These are phyloP conservation scores for Nasonia giraulti DNA, from an alignment of 1,140 invertebrate genomes.

Conservation along the genomic window DNA sequence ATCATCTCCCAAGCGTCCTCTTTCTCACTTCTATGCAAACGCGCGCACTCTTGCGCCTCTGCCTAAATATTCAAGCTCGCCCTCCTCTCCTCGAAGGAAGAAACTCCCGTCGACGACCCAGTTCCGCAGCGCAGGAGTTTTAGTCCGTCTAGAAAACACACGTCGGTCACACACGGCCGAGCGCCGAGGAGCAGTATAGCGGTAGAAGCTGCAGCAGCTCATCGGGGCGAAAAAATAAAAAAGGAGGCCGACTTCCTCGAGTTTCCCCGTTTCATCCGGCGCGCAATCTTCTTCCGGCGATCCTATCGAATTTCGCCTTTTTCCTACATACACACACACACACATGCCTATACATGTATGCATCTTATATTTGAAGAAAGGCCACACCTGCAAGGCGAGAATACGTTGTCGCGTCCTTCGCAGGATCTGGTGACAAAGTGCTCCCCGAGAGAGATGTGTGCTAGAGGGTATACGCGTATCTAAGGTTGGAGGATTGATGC, in stretches of 20 bases:
- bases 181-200: background rate
- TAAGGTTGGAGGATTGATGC: no score
- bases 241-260: background rate
- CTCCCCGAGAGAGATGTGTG: background rate
- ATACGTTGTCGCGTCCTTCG: background rate
- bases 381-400: slow-evolving; percentile 20
- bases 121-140: background rate
- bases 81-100: background rate
- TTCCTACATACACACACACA: background rate
- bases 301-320: background rate
- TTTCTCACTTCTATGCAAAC: background rate
- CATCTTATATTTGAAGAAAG: background rate
- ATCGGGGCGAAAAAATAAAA: background rate
- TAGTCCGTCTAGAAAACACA: background rate
- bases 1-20: no score
- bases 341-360: background rate
- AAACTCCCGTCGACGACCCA: background rate
- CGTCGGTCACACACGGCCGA: background rate
- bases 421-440: slow-evolving; percentile 23
- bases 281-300: background rate
- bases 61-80: slow-evolving; percentile 4
- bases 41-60: background rate
- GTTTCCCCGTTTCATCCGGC: background rate
- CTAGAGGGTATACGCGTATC: background rate
- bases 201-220: background rate